Conservation (phyloP, 2,888 invertebrate species). For the Drosophila fungiperda region DNA sequence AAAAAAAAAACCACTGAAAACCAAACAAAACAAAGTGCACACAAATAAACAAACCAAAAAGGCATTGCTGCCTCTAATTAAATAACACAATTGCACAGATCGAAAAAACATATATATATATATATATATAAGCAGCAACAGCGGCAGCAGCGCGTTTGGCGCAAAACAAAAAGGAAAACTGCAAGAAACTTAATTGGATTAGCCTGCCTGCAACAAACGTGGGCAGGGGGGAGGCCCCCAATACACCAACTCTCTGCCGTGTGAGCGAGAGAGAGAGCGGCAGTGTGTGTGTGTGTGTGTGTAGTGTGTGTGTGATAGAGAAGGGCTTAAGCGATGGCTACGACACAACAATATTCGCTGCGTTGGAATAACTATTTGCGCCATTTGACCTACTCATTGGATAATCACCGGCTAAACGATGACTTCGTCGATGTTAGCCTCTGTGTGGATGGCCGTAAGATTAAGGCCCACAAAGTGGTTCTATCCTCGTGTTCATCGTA, state of each 20-base stretch:
- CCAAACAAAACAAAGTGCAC: constrained; percentile 49
- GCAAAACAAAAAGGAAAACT: constrained; percentile 28
- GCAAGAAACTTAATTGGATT: constrained; percentile 47
- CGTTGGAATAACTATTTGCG: constrained; percentile 95
- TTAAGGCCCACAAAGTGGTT: constrained; percentile 93
- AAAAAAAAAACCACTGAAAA: constrained; percentile 22
- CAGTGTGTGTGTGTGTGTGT: neutral
- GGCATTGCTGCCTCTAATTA: constrained; percentile 5
- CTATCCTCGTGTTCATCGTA: constrained; percentile 94
- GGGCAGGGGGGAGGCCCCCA: neutral
- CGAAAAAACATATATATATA: neutral
- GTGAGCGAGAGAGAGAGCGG: neutral
- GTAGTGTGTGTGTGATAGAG: neutral
- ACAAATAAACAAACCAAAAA: constrained; percentile 26
- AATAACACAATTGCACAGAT: constrained; percentile 8
- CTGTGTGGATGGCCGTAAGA: constrained; percentile 93
- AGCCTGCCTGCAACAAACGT: constrained; percentile 9
- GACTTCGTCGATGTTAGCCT: constrained; percentile 94
- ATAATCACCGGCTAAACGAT: constrained; percentile 89
- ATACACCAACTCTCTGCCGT: neutral
- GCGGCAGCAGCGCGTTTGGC: constrained; percentile 34
- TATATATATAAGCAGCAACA: constrained; percentile 5
- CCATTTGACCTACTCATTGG: constrained; percentile 92
- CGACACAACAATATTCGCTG: constrained; percentile 92
- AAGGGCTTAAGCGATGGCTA: constrained; percentile 84